phyloP scores from a whole-genome alignment of 2,888 invertebrate genomes.

The Synergus gifuensis region DNA sequence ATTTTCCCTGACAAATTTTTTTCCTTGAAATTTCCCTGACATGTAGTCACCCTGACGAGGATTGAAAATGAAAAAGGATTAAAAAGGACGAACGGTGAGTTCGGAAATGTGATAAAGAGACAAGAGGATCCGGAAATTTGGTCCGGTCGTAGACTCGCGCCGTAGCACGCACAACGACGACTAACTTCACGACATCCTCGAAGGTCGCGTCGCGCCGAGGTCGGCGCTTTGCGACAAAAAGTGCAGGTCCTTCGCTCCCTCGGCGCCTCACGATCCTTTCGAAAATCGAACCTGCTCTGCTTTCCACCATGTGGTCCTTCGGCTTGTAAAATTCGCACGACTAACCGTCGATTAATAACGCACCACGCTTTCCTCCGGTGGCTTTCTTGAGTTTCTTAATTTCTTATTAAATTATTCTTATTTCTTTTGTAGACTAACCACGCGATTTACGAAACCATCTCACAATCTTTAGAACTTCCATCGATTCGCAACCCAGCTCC shows the following conservation, averaged over 20 bases:
- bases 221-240: slow-evolving; percentile 16
- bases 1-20: too few species aligned
- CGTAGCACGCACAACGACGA: slow-evolving; percentile 76
- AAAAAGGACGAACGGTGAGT: slow-evolving; percentile 29
- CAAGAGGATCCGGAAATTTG: slow-evolving; percentile 44
- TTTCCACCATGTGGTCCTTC: slow-evolving; percentile 34
- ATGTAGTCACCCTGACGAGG: too few species aligned
- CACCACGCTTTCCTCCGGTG: slow-evolving; percentile 29
- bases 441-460: slow-evolving; percentile 7
- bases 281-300: slow-evolving; percentile 27
- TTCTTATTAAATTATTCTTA: neutral
- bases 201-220: slow-evolving; percentile 47
- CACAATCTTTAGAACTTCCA: neutral
- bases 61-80: neutral
- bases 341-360: slow-evolving; percentile 38
- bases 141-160: slow-evolving; percentile 75
- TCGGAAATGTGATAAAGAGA: slow-evolving; percentile 32
- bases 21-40: too few species aligned
- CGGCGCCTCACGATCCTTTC: slow-evolving; percentile 35
- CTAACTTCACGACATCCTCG: slow-evolving; percentile 64
- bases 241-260: slow-evolving; percentile 24
- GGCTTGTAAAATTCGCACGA: slow-evolving; percentile 43
- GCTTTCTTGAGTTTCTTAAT: slow-evolving; percentile 19
- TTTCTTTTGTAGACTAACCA: slow-evolving; percentile 47
- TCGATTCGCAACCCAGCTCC: neutral